Base-by-base conservation (phyloP, 2,113 vertebrate genomes). In the Okapia johnstoni region DNA sequence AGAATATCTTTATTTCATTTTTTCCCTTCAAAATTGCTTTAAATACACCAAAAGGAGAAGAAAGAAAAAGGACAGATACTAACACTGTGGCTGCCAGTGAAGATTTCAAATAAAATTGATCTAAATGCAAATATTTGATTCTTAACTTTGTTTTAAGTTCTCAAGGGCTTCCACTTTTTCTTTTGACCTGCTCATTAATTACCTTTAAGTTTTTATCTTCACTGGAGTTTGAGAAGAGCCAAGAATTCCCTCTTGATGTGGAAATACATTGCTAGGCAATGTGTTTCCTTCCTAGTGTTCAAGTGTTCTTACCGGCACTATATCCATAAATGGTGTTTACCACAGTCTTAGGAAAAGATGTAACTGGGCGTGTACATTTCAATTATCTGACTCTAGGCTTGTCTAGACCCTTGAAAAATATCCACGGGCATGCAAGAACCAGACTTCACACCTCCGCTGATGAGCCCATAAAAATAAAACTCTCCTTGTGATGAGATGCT, bases 21-120 rank as follows among this genome's bases (percentile, higher is more conserved):
- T 50, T 77, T 55, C 52, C 54, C 43, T 84, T 77, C 60, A 57
- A 89, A 83, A 52, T 17, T 61, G 15, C 76, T 88, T 93, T 88
- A 80, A 94, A 52, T 94, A 84, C 88, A 36, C 43, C 16, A 54
- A 88, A 63, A 80, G 46, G 25, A 89, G 21, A 93, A 88, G 77
- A 81, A 60, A 52, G 13, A 19, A 92, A 88, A 94, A 83, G 28
- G 40, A 63, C 25, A 43, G 17, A 95, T 36, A 77, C 36, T 13
- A 52, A 43, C 9, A 73, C 3, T 60, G 46, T 61, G 26, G 66
- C 61, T 93, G 61, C 46, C 80, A 87, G 46, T 80, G 94, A 86
- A 61, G 15, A 96, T 95, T 96, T 95, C 28, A 94, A 90, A 90
- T 93, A 84, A 73, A n/a, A 85, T 88, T 55, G 85, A 85, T 93